These are phyloP conservation scores for Typhlichthys eigenmanni DNA, from an alignment of 2,797 vertebrate genomes.

Conservation along the genomic window DNA sequence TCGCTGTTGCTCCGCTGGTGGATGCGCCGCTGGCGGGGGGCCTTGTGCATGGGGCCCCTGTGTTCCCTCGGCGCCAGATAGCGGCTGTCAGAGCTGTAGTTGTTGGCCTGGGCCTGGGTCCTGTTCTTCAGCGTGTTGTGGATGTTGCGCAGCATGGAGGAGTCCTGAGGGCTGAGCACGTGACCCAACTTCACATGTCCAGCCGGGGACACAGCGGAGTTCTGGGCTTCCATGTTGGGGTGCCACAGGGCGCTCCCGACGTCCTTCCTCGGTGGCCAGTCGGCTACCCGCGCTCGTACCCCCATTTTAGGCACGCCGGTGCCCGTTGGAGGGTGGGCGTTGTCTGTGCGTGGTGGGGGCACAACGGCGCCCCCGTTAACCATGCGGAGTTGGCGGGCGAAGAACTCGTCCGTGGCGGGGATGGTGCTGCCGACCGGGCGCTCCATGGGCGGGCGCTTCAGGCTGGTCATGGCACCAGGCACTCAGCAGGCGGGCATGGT, in stretches of 20 bases:
- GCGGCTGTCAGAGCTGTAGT: conserved; percentile 80
- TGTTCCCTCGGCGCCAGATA: conserved; percentile 87
- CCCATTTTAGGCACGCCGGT: conserved; percentile 97
- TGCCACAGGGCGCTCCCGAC: conserved; percentile 60
- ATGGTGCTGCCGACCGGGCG: conserved; percentile 84
- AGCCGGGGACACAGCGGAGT: conserved; percentile 50
- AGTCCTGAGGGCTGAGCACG: conserved; percentile 86
- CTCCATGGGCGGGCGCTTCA: conserved; percentile 91
- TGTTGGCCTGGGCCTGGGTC: conserved; percentile 72
- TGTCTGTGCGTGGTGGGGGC: conserved; percentile 80
- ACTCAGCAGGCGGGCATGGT: conserved; percentile 74
- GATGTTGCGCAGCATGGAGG: conserved; percentile 92
- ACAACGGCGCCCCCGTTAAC: conserved; percentile 83
- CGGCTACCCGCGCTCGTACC: conserved; percentile 93
- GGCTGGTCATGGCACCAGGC: conserved; percentile 89
- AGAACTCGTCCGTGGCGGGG: conserved; percentile 92
- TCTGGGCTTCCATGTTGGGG: conserved; percentile 54
- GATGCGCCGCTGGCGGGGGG: conserved; percentile 84
- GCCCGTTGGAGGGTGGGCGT: conserved; percentile 81
- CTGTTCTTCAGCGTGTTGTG: conserved; percentile 91
- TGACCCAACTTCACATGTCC: conserved; percentile 88
- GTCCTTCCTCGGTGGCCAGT: conserved; percentile 96
- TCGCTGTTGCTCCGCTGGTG: conserved; percentile 96
- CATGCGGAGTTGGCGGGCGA: conserved; percentile 87
- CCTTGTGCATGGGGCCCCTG: conserved; percentile 82